A percentile compares a stretch with the other conserved stretches of the same genome.
phyloP scores from a whole-genome alignment of 2,113 vertebrate species.

The Lophotis ruficrista region DNA sequence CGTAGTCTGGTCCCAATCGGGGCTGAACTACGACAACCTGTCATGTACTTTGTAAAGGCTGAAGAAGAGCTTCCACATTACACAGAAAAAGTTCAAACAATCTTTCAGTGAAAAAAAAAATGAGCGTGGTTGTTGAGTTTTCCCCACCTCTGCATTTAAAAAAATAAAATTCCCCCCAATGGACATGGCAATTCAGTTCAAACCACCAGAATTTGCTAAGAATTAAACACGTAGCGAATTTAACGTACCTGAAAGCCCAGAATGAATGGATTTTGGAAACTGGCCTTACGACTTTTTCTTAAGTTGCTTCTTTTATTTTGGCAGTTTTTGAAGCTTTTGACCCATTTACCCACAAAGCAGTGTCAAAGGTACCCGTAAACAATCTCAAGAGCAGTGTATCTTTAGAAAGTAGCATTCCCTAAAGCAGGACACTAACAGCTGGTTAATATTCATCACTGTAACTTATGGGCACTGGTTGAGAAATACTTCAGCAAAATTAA shows the following conservation, averaged over 20 bases:
- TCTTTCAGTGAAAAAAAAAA: background rate
- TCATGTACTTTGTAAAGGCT: background rate
- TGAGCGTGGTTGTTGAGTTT: fast-evolving
- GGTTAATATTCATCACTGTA: background rate
- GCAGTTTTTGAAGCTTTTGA: background rate
- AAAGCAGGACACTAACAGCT: background rate
- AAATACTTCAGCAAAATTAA: background rate
- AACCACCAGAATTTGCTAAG: background rate
- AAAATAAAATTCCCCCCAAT: background rate
- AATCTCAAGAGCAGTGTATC: background rate
- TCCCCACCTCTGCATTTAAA: fast-evolving
- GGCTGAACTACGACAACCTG: no score
- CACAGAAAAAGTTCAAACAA: background rate
- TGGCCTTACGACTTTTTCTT: background rate
- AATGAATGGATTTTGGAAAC: background rate
- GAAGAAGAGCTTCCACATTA: background rate
- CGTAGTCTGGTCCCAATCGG: no score
- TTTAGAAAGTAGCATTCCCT: background rate
- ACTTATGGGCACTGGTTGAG: background rate
- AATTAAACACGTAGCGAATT: background rate
- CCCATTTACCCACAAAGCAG: background rate
- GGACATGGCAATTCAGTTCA: fast-evolving
- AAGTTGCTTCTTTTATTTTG: background rate
- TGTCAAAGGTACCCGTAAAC: background rate
- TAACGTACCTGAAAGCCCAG: background rate